These are phyloP conservation scores for Ameiurus melas DNA, from an alignment of 2,113 vertebrate genomes.

Conservation along the genomic window DNA sequence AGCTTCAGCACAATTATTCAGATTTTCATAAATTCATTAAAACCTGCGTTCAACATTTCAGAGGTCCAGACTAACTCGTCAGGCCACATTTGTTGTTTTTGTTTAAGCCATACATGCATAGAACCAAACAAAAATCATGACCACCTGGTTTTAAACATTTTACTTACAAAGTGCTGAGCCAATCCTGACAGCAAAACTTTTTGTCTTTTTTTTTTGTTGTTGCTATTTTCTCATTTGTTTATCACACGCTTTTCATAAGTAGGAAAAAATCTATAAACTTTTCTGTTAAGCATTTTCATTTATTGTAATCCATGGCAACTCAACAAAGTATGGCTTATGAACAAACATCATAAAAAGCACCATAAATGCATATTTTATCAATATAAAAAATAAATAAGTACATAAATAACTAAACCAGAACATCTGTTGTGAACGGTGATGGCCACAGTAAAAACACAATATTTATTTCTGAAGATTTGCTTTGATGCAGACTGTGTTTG, in stretches of 20 bases:
- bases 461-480: conserved; percentile 17
- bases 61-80: neutral
- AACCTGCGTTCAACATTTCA: neutral
- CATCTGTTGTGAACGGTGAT: conserved; percentile 71
- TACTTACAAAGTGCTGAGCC: neutral
- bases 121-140: neutral
- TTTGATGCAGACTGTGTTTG: neutral
- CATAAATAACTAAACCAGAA: conserved; percentile 62
- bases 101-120: neutral
- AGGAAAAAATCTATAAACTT: conserved; percentile 8
- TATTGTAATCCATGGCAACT: conserved; percentile 80
- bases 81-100: neutral
- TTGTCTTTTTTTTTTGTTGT: no score
- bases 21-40: neutral
- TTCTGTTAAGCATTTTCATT: conserved; percentile 64
- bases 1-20: neutral
- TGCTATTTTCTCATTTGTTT: neutral
- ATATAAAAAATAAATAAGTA: conserved; percentile 69
- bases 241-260: neutral
- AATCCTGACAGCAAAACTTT: neutral
- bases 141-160: neutral
- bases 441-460: conserved; percentile 57
- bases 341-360: conserved; percentile 82
- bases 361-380: conserved; percentile 75
- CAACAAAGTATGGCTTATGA: conserved; percentile 82